Evolutionary conservation across 2,888 invertebrate species (phyloP).

Genomic region (Phortica magna): DNA sequence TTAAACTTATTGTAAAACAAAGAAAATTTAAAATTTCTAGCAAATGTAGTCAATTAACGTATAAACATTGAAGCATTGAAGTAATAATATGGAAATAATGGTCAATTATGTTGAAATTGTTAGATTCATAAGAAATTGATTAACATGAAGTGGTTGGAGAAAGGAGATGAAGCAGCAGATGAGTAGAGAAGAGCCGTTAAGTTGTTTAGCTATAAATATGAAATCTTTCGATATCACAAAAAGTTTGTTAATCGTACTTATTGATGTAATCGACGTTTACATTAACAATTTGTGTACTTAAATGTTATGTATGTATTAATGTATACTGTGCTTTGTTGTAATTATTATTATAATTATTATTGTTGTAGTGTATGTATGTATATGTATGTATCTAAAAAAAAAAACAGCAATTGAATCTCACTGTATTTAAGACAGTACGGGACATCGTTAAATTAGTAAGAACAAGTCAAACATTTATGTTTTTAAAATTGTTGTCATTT

Average conservation of each 20-base stretch:
- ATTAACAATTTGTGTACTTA: conserved; percentile 21
- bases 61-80: not conserved
- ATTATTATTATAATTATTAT: conserved; percentile 16
- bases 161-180: not conserved
- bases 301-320: conserved; percentile 40
- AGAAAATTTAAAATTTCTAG: conserved; percentile 59
- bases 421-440: conserved; percentile 48
- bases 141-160: not conserved
- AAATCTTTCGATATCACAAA: not conserved
- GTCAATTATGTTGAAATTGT: conserved; percentile 57
- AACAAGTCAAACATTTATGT: conserved; percentile 32
- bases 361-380: conserved; percentile 46
- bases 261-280: conserved; percentile 16
- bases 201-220: not conserved
- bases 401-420: conserved; percentile 37
- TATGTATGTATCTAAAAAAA: conserved; percentile 41
- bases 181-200: not conserved
- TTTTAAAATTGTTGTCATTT: conserved; percentile 34
- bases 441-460: conserved; percentile 27
- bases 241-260: conserved; percentile 22
- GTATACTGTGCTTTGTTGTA: conserved; percentile 41
- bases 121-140: conserved; percentile 12
- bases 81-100: conserved; percentile 42
- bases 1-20: conserved; percentile 41
- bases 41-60: conserved; percentile 64